Base-by-base conservation (phyloP, 2,888 invertebrate species). In the Microplitis deprimator region DNA sequence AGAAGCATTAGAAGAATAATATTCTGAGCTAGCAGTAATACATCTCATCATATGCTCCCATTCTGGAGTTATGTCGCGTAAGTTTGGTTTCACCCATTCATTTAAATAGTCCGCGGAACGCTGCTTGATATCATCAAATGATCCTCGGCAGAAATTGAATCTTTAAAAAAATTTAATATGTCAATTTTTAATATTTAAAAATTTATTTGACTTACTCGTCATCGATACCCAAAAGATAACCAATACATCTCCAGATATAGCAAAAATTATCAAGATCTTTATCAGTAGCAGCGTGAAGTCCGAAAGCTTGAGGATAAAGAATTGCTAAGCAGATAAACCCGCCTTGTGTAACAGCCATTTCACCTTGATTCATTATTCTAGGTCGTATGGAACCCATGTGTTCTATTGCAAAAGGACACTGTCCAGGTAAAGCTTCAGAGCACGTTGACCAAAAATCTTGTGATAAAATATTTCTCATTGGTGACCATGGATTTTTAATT, bases 311-410 rank as follows among this genome's bases (percentile, higher is more conserved):
- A 0, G 92, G 91, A 76, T 90, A 90, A 75, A 91, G 84, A 6
- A 92, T 81, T 1, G 90, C 79, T 6, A 91, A 80, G 0, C 91
- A 91, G 38, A 92, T 85, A 82, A 92, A 92, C 0, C 91, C 91
- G 82, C 91, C 91, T 81, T 92, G 92, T 0, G 92, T 92, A 2
- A 89, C 68, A 0, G 89, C 86, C 92, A 93, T 92, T 79, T 92
- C 91, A 59, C 88, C 88, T 81, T 92, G 92, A 76, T 90, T 91
- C 5, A 92, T 76, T 72, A 84, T 39, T 20, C 67, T 70, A 8
- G 78, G 62, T 16, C 60, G 73, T 3, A 69, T 5, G 8, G 38
- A n/a, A 1, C 50, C 50, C 7, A 59, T 20, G 2, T 78, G 39
- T 16, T 64, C 38, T 0, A 77, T 39, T 0, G 40, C 7, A 68